Percentiles rank a stretch among this genome's conserved stretches.
phyloP scores from a whole-genome alignment of 92 coral and sea anemone genomes.

The Palythoa heliodiscus region DNA sequence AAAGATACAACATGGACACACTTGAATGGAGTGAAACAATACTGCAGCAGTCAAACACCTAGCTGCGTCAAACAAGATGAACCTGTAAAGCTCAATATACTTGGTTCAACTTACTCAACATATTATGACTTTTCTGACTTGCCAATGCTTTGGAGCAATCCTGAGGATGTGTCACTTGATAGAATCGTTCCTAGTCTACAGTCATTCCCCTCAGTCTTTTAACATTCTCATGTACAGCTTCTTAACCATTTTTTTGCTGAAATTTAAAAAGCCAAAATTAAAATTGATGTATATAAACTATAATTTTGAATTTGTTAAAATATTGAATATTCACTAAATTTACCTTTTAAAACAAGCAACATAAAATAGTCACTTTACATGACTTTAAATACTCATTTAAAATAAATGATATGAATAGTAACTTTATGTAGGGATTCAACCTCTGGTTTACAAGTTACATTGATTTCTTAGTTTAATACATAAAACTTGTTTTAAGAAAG shows the following conservation, averaged over 20 bases:
- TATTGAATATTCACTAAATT: too few relatives aligned
- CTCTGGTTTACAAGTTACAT: too few relatives aligned
- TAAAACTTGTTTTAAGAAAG: too few relatives aligned
- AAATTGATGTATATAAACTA: not conserved
- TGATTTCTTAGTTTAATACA: too few relatives aligned
- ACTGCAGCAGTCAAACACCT: not conserved
- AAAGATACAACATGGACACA: not conserved
- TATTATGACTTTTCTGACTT: constrained; percentile 12
- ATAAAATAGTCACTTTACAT: too few relatives aligned
- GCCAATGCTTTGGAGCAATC: constrained; percentile 17
- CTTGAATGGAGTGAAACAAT: not conserved
- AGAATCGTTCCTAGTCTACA: constrained; percentile 29
- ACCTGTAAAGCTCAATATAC: not conserved
- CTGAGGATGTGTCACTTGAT: constrained; percentile 32
- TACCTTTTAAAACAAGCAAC: too few relatives aligned
- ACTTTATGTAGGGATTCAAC: too few relatives aligned
- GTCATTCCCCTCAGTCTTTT: constrained; percentile 12
- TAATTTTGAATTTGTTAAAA: too few relatives aligned
- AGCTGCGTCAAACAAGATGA: not conserved
- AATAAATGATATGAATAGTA: too few relatives aligned
- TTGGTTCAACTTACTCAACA: constrained; percentile 1
- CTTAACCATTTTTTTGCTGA: too few relatives aligned
- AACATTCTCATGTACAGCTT: not conserved
- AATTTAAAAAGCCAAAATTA: too few relatives aligned
- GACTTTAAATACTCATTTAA: too few relatives aligned